A percentile compares a stretch with the other conserved stretches of the same genome.
These are phyloP conservation scores for Cuculus canorus DNA, from an alignment of 2,797 vertebrate genomes.

Conservation along the genomic window DNA sequence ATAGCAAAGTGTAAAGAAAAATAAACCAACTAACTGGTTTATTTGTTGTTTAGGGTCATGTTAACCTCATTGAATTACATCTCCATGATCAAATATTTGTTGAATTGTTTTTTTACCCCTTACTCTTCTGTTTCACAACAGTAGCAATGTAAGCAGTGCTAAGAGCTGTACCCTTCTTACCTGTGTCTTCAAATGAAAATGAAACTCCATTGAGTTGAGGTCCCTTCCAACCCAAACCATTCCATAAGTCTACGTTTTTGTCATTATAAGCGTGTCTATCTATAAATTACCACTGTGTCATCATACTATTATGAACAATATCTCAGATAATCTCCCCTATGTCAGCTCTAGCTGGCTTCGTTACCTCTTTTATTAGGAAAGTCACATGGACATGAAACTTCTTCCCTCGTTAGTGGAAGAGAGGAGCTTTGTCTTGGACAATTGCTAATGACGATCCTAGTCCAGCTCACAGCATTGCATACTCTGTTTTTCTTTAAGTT, in stretches of 20 bases:
- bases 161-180: neutral
- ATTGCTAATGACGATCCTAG: neutral
- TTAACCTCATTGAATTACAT: constrained; percentile 45
- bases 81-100: constrained; percentile 66
- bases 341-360: neutral
- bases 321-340: neutral
- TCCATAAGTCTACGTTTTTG: too few relatives aligned
- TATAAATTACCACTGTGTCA: neutral
- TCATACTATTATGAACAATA: neutral
- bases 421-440: neutral
- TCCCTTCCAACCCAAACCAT: too few relatives aligned
- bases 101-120: neutral
- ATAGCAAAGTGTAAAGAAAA: neutral
- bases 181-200: neutral
- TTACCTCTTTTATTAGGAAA: neutral
- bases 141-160: neutral
- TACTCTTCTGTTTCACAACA: constrained; percentile 44
- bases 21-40: neutral
- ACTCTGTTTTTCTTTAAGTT: neutral
- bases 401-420: neutral
- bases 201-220: neutral
- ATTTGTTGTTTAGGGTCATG: constrained; percentile 62
- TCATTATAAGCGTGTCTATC: neutral
- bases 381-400: neutral
- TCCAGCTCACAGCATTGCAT: neutral